Evolutionary conservation across 2,888 invertebrate genomes (phyloP).

Genomic region (Aricia artaxerxes): DNA sequence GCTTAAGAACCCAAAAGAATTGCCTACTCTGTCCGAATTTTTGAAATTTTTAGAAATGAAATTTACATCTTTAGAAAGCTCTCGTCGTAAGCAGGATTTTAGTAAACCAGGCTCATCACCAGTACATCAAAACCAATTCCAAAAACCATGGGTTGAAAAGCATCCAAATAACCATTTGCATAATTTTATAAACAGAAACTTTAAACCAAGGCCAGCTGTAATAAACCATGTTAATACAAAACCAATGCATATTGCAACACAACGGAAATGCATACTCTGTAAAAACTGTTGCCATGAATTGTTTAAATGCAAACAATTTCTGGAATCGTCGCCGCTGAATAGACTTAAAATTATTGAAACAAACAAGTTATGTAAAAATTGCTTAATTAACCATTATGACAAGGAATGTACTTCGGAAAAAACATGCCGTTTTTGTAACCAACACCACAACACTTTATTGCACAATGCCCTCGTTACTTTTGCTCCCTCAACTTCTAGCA

Average conservation of each 20-base stretch:
- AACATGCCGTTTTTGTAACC: constrained; percentile 34
- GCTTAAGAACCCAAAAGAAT: constrained; percentile 34
- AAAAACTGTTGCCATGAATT: constrained; percentile 5
- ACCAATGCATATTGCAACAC: constrained; percentile 11
- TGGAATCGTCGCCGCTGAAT: constrained; percentile 21
- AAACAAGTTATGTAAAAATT: constrained; percentile 38
- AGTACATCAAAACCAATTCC: too few relatives aligned
- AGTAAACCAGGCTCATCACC: background rate
- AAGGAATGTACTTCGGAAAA: constrained; percentile 38
- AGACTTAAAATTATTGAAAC: constrained; percentile 2
- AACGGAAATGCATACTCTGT: background rate
- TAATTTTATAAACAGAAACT: too few relatives aligned
- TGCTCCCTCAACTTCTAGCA: too few relatives aligned
- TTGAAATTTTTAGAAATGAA: constrained; percentile 37
- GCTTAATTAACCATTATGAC: constrained; percentile 38
- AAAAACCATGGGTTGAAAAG: too few relatives aligned
- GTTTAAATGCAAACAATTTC: constrained; percentile 32
- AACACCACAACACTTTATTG: constrained; percentile 35
- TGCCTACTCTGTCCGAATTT: constrained; percentile 35
- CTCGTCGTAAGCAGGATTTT: constrained; percentile 34
- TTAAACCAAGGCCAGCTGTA: background rate
- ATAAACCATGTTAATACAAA: constrained; percentile 26
- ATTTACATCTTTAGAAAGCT: too few relatives aligned
- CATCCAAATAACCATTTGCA: too few relatives aligned
- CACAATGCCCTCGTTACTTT: constrained; percentile 34